Conservation (phyloP, 2,888 invertebrate species). For the Serripes groenlandicus region DNA sequence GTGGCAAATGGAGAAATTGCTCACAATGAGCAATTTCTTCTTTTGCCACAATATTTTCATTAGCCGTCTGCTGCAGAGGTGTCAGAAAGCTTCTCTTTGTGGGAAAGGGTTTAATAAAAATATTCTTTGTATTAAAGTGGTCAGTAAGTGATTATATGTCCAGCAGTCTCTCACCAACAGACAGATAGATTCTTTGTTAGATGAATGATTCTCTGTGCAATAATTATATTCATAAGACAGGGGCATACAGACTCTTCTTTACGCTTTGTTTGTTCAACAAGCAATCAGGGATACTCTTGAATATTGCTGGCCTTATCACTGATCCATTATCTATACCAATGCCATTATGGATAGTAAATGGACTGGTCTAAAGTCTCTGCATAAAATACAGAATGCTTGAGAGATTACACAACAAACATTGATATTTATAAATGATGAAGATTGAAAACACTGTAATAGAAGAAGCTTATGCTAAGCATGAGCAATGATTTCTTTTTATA, state of each 20-base stretch:
- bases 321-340: neutral
- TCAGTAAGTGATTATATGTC: no score
- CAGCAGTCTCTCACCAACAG: no score
- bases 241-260: neutral
- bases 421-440: no score
- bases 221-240: no score
- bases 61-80: neutral
- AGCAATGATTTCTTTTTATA: no score
- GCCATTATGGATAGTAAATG: neutral
- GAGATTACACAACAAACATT: no score
- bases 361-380: neutral
- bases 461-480: no score
- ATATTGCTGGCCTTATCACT: slow-evolving; percentile 5
- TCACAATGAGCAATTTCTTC: neutral
- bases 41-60: neutral
- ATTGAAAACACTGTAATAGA: no score
- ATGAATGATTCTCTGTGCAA: no score
- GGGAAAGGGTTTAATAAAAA: neutral
- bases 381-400: no score
- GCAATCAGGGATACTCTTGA: slow-evolving; percentile 1
- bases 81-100: neutral
- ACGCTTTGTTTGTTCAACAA: slow-evolving; percentile 10
- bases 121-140: no score
- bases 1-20: neutral
- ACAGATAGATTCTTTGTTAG: no score